A percentile compares a stretch with the other conserved stretches of the same genome.
These are phyloP conservation scores for Spatula versicolor DNA, from an alignment of 2,797 vertebrate species.

Conservation along the genomic window DNA sequence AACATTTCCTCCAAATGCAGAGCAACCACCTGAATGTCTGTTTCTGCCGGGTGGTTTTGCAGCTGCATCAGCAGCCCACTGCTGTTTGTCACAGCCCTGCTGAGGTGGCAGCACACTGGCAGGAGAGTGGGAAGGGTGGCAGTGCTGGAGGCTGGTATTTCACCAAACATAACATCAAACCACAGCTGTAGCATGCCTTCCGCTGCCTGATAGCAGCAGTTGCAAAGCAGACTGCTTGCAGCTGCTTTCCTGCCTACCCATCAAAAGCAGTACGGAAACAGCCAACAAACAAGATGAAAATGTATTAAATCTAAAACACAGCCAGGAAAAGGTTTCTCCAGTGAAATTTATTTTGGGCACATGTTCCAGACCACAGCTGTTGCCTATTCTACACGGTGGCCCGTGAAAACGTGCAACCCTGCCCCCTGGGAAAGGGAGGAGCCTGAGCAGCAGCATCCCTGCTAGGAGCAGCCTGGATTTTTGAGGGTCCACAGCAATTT, in stretches of 20 bases:
- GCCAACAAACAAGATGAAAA: background rate
- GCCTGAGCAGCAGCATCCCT: background rate
- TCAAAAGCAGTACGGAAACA: background rate
- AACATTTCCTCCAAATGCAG: background rate
- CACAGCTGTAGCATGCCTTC: conserved; percentile 52
- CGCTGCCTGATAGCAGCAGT: background rate
- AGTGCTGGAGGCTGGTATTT: background rate
- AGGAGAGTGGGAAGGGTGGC: background rate
- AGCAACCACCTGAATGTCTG: background rate
- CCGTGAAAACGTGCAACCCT: background rate
- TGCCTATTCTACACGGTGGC: background rate
- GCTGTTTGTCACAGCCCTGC: background rate
- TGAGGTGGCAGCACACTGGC: background rate
- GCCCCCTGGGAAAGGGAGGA: background rate
- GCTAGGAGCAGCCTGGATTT: background rate
- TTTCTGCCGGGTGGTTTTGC: background rate
- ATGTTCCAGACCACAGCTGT: background rate
- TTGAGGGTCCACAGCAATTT: background rate
- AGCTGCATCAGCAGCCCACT: background rate
- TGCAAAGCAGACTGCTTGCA: conserved; percentile 8
- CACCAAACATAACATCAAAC: conserved; percentile 5
- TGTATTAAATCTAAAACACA: background rate
- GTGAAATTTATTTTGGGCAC: background rate
- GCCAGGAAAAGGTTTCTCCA: background rate
- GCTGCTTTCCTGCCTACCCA: conserved; percentile 33